A percentile compares a stretch with the other conserved stretches of the same genome.
Conservation (phyloP, 2,797 vertebrate species). For the Catostomus latipinnis region DNA sequence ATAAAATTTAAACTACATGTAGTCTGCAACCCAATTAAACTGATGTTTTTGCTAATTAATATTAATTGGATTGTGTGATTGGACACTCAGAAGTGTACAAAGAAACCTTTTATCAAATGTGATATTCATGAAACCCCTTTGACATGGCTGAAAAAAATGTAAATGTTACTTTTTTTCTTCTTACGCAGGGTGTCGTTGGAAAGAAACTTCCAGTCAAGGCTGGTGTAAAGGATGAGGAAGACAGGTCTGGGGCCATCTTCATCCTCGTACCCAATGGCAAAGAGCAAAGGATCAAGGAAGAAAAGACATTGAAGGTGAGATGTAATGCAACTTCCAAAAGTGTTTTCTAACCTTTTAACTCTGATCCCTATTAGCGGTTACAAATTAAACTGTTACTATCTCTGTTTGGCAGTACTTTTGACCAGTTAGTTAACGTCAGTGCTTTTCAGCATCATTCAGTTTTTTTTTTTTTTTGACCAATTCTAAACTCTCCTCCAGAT, state of each 20-base stretch:
- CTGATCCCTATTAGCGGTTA: no score
- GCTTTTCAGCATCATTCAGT: no score
- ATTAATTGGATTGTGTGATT: neutral
- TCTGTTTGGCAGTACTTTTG: no score
- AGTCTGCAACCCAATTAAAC: no score
- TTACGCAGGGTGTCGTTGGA: constrained; percentile 77
- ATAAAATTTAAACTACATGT: no score
- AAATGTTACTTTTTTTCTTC: neutral
- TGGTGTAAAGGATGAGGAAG: constrained; percentile 90
- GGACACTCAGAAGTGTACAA: neutral
- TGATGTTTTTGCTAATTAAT: neutral
- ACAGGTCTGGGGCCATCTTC: constrained; percentile 92
- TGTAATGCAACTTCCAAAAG: neutral
- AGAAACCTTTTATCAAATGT: neutral
- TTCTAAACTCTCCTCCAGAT: constrained; percentile 75
- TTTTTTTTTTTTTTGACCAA: neutral
- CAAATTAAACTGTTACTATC: no score
- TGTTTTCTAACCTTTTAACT: neutral
- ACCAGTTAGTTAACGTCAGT: no score
- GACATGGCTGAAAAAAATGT: neutral
- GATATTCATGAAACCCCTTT: neutral
- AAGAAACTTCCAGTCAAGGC: constrained; percentile 90
- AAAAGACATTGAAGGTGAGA: constrained; percentile 92
- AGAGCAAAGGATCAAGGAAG: constrained; percentile 95
- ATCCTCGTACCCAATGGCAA: constrained; percentile 90